Conservation (phyloP, 35 echinoderm and acorn worm species). For the Apostichopus japonicus region DNA sequence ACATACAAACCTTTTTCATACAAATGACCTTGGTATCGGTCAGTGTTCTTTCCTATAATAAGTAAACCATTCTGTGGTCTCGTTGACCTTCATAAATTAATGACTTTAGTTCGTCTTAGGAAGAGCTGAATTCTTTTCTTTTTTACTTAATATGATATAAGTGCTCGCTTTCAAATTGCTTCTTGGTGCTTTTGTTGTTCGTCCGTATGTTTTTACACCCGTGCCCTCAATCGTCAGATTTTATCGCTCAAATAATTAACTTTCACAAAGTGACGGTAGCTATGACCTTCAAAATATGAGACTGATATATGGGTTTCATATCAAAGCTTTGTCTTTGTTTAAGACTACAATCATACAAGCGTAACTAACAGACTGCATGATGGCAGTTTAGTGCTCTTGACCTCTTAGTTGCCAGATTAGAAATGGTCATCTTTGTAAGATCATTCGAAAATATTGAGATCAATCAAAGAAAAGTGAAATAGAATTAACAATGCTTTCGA, state of each 20-base stretch:
- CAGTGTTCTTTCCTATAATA: neutral
- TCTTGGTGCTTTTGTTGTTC: neutral
- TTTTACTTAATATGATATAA: neutral
- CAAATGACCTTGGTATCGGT: neutral
- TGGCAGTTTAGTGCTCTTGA: neutral
- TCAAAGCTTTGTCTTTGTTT: neutral
- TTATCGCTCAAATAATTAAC: neutral
- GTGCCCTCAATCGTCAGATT: neutral
- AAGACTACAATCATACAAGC: neutral
- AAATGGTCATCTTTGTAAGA: neutral
- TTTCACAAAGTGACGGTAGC: neutral
- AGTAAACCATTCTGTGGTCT: neutral
- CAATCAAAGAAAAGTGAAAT: neutral
- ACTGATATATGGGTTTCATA: neutral
- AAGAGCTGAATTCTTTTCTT: neutral
- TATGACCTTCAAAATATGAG: neutral
- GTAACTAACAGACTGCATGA: neutral
- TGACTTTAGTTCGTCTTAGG: neutral
- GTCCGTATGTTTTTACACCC: neutral
- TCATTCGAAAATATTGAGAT: neutral
- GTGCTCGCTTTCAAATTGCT: neutral
- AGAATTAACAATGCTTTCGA: neutral
- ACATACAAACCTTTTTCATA: too few relatives aligned
- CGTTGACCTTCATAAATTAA: neutral
- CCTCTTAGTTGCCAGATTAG: neutral